Evolutionary conservation across 1,140 invertebrate species (phyloP).

Genomic region (Drosophila saltans): DNA sequence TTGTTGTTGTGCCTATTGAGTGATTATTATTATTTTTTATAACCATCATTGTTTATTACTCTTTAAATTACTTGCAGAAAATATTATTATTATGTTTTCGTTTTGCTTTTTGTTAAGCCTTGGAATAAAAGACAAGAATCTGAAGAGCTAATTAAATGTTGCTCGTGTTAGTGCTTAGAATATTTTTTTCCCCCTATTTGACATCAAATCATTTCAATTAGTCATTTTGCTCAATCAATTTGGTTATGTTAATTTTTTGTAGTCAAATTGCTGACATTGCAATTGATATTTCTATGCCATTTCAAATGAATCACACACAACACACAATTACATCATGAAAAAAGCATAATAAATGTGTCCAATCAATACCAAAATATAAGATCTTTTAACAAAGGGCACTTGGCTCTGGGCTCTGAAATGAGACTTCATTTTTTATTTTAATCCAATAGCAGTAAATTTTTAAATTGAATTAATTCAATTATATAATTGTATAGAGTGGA

Average conservation of each 20-base stretch:
- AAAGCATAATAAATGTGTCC: slow-evolving; percentile 24
- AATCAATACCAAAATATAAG: slow-evolving; percentile 35
- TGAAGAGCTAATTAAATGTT: slow-evolving; percentile 50
- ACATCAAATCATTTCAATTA: slow-evolving; percentile 36
- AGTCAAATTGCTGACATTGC: slow-evolving; percentile 32
- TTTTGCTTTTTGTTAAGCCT: slow-evolving; percentile 24
- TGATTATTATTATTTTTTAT: slow-evolving; percentile 64
- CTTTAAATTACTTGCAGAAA: slow-evolving; percentile 76
- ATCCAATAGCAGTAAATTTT: slow-evolving; percentile 30
- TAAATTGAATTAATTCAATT: slow-evolving; percentile 58
- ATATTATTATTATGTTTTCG: slow-evolving; percentile 15
- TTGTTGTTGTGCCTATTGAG: slow-evolving; percentile 62
- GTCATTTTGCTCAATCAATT: slow-evolving; percentile 51
- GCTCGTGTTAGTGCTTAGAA: slow-evolving; percentile 34
- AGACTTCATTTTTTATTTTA: slow-evolving; percentile 68
- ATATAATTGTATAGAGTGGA: slow-evolving; percentile 52
- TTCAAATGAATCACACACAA: slow-evolving; percentile 37
- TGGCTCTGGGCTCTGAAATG: slow-evolving; percentile 68
- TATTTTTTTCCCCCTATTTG: background rate
- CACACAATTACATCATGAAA: slow-evolving; percentile 62
- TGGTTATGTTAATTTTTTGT: slow-evolving; percentile 57
- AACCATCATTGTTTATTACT: slow-evolving; percentile 66
- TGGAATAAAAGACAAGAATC: slow-evolving; percentile 44
- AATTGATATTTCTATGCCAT: slow-evolving; percentile 50
- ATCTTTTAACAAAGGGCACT: slow-evolving; percentile 45